A percentile compares a stretch with the other conserved stretches of the same genome.
These are phyloP conservation scores for Spialia ferax DNA, from an alignment of 2,888 invertebrate species.

Conservation along the genomic window DNA sequence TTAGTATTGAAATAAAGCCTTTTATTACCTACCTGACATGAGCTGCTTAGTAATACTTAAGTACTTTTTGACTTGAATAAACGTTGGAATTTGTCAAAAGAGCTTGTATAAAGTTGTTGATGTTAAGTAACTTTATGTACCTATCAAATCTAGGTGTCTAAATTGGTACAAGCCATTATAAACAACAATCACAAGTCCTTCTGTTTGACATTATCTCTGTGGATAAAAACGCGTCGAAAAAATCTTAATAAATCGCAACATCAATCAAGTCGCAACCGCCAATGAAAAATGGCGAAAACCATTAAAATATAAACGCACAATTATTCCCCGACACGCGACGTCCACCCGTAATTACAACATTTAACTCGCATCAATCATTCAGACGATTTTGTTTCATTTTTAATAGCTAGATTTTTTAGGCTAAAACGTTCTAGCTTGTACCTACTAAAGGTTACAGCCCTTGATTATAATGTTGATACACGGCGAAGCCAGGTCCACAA, in stretches of 20 bases:
- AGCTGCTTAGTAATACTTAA: no score
- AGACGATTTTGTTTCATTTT: slow-evolving; percentile 46
- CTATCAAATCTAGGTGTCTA: no score
- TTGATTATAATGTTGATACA: no score
- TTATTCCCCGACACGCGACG: slow-evolving; percentile 60
- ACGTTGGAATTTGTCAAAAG: no score
- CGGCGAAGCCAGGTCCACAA: no score
- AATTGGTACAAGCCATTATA: background rate
- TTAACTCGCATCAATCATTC: slow-evolving; percentile 74
- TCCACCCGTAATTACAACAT: slow-evolving; percentile 68
- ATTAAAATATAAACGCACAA: slow-evolving; percentile 67
- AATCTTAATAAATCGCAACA: slow-evolving; percentile 73
- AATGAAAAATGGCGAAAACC: slow-evolving; percentile 72
- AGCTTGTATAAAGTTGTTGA: no score
- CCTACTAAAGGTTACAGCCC: slow-evolving; percentile 26
- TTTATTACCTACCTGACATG: no score
- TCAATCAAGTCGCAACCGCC: slow-evolving; percentile 68
- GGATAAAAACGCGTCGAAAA: slow-evolving; percentile 46
- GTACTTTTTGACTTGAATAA: no score
- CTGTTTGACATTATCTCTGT: slow-evolving; percentile 6
- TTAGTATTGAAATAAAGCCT: no score
- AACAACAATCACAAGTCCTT: background rate
- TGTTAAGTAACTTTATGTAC: no score
- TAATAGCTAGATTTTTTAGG: slow-evolving; percentile 39
- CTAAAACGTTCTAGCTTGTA: slow-evolving; percentile 28